Percentiles rank a stretch among this genome's conserved stretches.
phyloP scores from a whole-genome alignment of 64 coral and sea anemone genomes.

The Montipora foliosa region DNA sequence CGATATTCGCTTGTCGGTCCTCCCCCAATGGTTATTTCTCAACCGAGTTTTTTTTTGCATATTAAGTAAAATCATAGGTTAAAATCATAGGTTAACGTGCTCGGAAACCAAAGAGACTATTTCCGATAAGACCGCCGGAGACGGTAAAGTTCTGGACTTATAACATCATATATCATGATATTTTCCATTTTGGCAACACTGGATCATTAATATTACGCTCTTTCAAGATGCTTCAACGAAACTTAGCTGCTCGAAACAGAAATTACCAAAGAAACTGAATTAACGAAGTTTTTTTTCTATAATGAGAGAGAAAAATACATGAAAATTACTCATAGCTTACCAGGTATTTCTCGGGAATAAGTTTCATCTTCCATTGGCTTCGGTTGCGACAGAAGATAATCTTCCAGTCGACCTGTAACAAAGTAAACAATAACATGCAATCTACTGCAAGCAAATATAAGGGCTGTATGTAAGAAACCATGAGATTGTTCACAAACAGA shows the following conservation, averaged over 20 bases:
- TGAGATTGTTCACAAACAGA: background rate
- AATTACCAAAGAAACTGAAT: background rate
- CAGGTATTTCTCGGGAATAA: background rate
- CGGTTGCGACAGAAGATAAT: background rate
- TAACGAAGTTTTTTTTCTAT: background rate
- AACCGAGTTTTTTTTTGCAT: background rate
- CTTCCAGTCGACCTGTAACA: slow-evolving; percentile 1
- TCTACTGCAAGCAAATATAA: background rate
- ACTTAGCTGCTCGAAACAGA: background rate
- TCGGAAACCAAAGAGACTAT: too few relatives aligned
- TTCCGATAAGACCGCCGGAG: too few relatives aligned
- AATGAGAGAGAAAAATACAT: background rate
- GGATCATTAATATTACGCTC: background rate
- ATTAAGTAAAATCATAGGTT: background rate
- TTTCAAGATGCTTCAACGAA: background rate
- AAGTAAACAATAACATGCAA: slow-evolving; percentile 22
- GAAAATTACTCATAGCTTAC: background rate
- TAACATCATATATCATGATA: background rate
- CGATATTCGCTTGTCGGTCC: background rate
- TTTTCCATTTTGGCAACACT: background rate
- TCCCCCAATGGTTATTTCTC: background rate
- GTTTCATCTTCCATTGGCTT: background rate
- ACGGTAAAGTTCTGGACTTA: background rate
- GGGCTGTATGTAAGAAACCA: background rate
- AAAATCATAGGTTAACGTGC: background rate